Percentiles rank a stretch among this genome's conserved stretches.
These are phyloP conservation scores for Apeltes quadracus DNA, from an alignment of 2,113 vertebrate species.

Conservation along the genomic window DNA sequence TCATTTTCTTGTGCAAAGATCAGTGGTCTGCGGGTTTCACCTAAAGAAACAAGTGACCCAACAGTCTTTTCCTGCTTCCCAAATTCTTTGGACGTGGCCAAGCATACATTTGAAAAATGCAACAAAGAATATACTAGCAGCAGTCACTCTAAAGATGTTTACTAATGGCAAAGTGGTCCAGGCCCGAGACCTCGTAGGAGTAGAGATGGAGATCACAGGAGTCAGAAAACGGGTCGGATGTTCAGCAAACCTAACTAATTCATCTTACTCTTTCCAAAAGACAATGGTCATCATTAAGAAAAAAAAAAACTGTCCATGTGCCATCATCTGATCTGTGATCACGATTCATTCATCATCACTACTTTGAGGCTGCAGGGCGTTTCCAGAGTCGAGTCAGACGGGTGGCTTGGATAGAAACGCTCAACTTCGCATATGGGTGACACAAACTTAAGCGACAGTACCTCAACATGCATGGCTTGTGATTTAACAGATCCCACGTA, in stretches of 20 bases:
- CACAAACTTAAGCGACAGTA: constrained; percentile 31
- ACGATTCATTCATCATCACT: constrained; percentile 7
- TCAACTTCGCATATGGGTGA: constrained; percentile 44
- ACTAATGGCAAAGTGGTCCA: constrained; percentile 41
- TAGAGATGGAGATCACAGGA: constrained; percentile 9
- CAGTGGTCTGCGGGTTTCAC: neutral
- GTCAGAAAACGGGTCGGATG: neutral
- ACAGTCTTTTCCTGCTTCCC: neutral
- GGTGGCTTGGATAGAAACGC: constrained; percentile 49
- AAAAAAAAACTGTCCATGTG: neutral
- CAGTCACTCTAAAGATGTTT: neutral
- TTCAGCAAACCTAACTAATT: neutral
- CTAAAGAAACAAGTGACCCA: neutral
- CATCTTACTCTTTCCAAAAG: neutral
- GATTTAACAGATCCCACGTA: constrained; percentile 37
- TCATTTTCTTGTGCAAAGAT: neutral
- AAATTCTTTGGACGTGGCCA: neutral
- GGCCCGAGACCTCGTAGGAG: constrained; percentile 36
- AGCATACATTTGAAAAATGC: neutral
- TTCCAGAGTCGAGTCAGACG: constrained; percentile 75
- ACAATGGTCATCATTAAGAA: neutral
- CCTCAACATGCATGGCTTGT: constrained; percentile 46
- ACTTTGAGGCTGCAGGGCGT: constrained; percentile 14
- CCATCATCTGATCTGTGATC: neutral
- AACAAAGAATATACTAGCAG: neutral